Conservation (phyloP, 1,140 invertebrate genomes). For the Drosophila eugracilis region DNA sequence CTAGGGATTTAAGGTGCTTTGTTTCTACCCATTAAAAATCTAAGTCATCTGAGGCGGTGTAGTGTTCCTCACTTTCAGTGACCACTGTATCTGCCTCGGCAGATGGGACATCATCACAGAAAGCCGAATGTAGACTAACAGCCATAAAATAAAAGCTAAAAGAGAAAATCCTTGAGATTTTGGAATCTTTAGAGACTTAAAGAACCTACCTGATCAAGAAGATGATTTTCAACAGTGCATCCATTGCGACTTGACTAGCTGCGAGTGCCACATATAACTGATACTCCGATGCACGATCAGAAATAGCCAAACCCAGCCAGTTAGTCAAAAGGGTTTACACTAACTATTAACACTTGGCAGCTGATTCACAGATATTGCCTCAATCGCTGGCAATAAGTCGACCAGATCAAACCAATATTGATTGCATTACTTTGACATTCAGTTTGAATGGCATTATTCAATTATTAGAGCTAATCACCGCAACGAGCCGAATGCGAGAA, state of each 20-base stretch:
- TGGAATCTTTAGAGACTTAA: background rate
- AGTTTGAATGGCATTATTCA: conserved; percentile 18
- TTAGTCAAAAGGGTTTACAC: conserved; percentile 2
- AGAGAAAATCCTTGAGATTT: background rate
- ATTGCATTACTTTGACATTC: conserved; percentile 16
- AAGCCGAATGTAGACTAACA: conserved; percentile 15
- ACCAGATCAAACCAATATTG: conserved; percentile 10
- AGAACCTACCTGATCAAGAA: conserved; percentile 47
- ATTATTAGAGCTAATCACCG: conserved; percentile 36
- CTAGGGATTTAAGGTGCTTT: background rate
- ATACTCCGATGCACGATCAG: conserved; percentile 7
- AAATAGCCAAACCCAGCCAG: conserved; percentile 4
- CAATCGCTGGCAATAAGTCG: conserved; percentile 16
- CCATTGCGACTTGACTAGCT: conserved; percentile 35
- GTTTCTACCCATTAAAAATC: conserved; percentile 18
- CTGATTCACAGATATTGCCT: conserved; percentile 20
- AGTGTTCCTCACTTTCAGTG: conserved; percentile 54
- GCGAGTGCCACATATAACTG: conserved; percentile 11
- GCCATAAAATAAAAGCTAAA: conserved; percentile 32
- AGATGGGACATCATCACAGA: conserved; percentile 49
- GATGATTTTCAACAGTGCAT: conserved; percentile 14
- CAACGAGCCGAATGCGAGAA: conserved; percentile 3
- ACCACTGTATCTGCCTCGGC: conserved; percentile 51
- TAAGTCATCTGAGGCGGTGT: conserved; percentile 48
- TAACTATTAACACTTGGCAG: conserved; percentile 32